Conservation (phyloP, 2,888 invertebrate species). For the Himalopsyche anomala region DNA sequence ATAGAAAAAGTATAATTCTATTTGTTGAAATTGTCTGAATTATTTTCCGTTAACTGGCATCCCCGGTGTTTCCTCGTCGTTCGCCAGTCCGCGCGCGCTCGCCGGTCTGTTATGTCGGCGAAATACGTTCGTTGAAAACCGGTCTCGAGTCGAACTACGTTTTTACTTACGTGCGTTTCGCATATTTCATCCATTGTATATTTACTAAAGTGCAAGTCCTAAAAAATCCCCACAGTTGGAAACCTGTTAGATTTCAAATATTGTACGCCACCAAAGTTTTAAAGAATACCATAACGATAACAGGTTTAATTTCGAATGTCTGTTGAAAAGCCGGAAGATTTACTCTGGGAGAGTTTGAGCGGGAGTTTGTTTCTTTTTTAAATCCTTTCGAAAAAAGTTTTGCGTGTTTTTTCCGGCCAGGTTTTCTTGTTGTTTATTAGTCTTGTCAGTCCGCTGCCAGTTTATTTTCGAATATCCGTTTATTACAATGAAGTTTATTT, state of each 20-base stretch:
- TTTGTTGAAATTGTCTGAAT: too few relatives aligned
- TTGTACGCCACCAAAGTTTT: neutral
- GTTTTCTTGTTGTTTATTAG: conserved; percentile 11
- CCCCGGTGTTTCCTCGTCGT: conserved; percentile 69
- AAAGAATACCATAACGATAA: neutral
- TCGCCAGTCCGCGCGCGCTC: conserved; percentile 70
- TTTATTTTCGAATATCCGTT: conserved; percentile 41
- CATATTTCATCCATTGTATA: conserved; percentile 19
- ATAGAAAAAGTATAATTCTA: too few relatives aligned
- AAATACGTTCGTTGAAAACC: conserved; percentile 34
- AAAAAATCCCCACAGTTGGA: conserved; percentile 31
- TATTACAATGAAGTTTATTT: conserved; percentile 38
- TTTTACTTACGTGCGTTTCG: conserved; percentile 38
- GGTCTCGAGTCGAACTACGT: conserved; percentile 40
- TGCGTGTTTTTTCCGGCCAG: conserved; percentile 39
- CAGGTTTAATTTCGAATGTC: conserved; percentile 2
- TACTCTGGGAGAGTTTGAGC: conserved; percentile 24
- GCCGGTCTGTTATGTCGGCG: conserved; percentile 65
- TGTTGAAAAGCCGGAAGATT: conserved; percentile 28
- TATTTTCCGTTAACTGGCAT: conserved; percentile 69
- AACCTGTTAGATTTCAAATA: neutral
- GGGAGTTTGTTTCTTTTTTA: conserved; percentile 40
- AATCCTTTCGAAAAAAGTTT: conserved; percentile 37
- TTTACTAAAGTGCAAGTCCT: neutral
- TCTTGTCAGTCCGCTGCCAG: conserved; percentile 10